phyloP scores from a whole-genome alignment of 2,888 invertebrate species.

The Gibbula magus region DNA sequence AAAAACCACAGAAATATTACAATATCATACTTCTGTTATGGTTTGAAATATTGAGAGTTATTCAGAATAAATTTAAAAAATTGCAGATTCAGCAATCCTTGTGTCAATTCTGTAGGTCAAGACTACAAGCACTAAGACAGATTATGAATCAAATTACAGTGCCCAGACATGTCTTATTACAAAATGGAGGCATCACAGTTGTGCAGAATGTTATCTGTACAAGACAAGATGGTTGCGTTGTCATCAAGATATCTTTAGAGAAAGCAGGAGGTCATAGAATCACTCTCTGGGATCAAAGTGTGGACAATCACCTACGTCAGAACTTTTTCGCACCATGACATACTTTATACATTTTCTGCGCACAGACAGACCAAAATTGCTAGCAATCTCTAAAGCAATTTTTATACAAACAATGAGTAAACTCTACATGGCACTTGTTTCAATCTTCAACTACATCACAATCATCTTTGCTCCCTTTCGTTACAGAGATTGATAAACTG shows the following conservation, averaged over 20 bases:
- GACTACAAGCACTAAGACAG: not conserved
- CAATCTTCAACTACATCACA: not conserved
- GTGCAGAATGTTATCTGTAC: conserved; percentile 22
- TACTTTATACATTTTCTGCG: conserved; percentile 18
- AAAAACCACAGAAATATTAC: no score
- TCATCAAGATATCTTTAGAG: conserved; percentile 17
- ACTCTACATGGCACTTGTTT: conserved; percentile 19
- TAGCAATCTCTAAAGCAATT: conserved; percentile 4
- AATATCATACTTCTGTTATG: no score
- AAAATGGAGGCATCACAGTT: conserved; percentile 15
- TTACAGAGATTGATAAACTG: not conserved
- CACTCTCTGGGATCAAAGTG: not conserved
- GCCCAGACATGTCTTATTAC: conserved; percentile 17
- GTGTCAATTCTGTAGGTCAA: no score
- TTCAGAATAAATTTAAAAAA: no score
- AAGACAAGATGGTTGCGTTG: conserved; percentile 18
- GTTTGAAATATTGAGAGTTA: no score
- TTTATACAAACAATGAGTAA: conserved; percentile 21
- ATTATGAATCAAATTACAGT: conserved; percentile 7
- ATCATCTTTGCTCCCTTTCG: conserved; percentile 13
- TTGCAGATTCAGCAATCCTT: not conserved
- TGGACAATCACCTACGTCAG: conserved; percentile 9
- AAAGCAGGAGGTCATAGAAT: conserved; percentile 12
- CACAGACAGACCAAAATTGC: not conserved
- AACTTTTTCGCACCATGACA: conserved; percentile 7